Percentiles rank a stretch among this genome's conserved stretches.
These are phyloP conservation scores for Ataeniobius toweri DNA, from an alignment of 2,797 vertebrate genomes.

Conservation along the genomic window DNA sequence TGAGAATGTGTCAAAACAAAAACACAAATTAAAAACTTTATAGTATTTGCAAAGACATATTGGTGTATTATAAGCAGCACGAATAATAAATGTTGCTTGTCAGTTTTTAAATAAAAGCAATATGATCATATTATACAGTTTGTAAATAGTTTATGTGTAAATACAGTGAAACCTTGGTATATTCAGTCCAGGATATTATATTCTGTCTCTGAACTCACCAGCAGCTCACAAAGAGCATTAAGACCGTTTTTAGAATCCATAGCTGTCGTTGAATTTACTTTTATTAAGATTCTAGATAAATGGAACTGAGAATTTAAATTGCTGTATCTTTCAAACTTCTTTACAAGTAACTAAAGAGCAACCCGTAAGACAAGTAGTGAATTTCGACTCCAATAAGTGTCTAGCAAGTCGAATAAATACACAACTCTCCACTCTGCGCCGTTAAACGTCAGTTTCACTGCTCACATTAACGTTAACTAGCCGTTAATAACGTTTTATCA, in stretches of 20 bases:
- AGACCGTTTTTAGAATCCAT: not conserved
- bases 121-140: not conserved
- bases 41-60: not conserved
- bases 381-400: not conserved
- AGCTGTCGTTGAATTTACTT: not conserved
- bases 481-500: not conserved
- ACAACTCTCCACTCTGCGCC: not conserved
- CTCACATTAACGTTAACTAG: not conserved
- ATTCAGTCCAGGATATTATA: not conserved
- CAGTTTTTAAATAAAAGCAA: not conserved
- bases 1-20: not conserved
- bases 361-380: not conserved
- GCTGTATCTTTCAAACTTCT: not conserved
- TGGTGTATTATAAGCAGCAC: not conserved
- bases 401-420: not conserved
- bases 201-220: not conserved
- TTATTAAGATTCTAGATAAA: not conserved
- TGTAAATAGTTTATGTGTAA: not conserved
- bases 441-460: not conserved
- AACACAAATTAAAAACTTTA: not conserved
- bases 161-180: not conserved
- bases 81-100: not conserved
- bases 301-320: not conserved
- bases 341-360: not conserved
- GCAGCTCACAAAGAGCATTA: not conserved